phyloP scores from a whole-genome alignment of 2,113 vertebrate genomes.

The Ancistrus triradiatus region DNA sequence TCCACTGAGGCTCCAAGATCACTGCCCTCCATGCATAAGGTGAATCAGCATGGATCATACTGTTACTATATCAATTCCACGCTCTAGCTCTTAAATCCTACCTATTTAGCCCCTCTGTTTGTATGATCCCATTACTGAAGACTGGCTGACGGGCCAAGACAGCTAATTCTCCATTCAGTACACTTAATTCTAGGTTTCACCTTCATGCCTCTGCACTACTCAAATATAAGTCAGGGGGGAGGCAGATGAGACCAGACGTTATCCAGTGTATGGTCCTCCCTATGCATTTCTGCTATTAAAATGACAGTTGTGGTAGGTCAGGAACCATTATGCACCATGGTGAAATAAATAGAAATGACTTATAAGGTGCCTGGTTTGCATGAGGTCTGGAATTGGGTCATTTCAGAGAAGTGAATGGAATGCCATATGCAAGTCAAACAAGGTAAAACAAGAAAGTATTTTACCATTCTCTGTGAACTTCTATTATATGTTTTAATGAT shows the following conservation, averaged over 20 bases:
- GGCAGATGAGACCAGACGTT: constrained; percentile 5
- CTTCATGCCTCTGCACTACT: neutral
- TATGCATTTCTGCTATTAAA: constrained; percentile 10
- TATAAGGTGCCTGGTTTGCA: constrained; percentile 9
- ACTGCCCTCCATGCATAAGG: constrained; percentile 36
- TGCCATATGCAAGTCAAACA: no score
- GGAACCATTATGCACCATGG: neutral
- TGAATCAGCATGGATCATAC: constrained; percentile 44
- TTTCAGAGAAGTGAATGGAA: constrained; percentile 8
- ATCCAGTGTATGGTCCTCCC: neutral
- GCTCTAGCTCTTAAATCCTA: constrained; percentile 53
- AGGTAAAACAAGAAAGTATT: no score
- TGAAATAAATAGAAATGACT: constrained; percentile 17
- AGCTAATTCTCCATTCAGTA: neutral
- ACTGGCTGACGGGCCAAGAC: neutral
- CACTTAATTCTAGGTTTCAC: neutral
- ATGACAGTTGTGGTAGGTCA: constrained; percentile 1
- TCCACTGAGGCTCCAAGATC: constrained; percentile 35
- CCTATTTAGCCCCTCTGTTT: constrained; percentile 55
- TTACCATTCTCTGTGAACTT: no score
- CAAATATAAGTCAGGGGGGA: constrained; percentile 12
- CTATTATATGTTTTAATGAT: no score
- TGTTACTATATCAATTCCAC: constrained; percentile 57
- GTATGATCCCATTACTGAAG: constrained; percentile 52
- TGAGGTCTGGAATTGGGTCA: constrained; percentile 25